Base-by-base conservation (phyloP, 2,113 vertebrate genomes). In the Phasianus colchicus region DNA sequence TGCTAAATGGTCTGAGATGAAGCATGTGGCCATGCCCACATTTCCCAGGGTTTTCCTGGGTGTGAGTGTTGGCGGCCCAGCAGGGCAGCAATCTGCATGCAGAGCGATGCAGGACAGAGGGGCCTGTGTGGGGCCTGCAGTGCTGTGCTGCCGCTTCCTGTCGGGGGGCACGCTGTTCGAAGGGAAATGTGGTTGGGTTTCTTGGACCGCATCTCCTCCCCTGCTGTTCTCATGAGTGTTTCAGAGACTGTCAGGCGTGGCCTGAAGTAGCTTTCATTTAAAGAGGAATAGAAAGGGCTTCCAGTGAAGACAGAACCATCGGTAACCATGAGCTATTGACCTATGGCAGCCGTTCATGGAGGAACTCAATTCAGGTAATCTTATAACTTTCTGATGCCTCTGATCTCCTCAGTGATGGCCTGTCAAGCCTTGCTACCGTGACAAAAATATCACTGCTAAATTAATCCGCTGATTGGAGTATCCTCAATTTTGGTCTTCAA, bases 161-260 rank as follows among this genome's bases (percentile, higher is more conserved):
- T 30, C 65, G 79, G 3, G 43, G 69, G 12, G 9, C 58, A 54
- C 0, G 4, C 78, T 88, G 52, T 72, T 90, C 57, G 75, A 91
- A 80, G 88, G 93, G 93, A 95, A 95, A 61, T 88, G 88, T 86
- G 80, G 90, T 94, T 77, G 73, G 11, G 85, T 86, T 91, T 90
- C 61, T 88, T 75, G 93, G 91, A 95, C 89, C 79, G 0, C 83
- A 88, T 95, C 73, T 96, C 95, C 89, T 95, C 69, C 89, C 54
- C 69, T 91, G 85, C 69, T 90, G 0, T 84, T 91, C 83, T 96
- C 85, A 75, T 40, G 70, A 89, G 43, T 69, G 21, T 78, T 93
- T 88, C 40, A 55, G 60, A 84, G 64, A 20, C 66, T 57, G 52
- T 75, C 29, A 40, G 91, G 36, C 1, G 34, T 57, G 72, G 60